Percentiles rank a stretch among this genome's conserved stretches.
Evolutionary conservation across 2,888 invertebrate genomes (phyloP).

Genomic region (Machimus atricapillus): DNA sequence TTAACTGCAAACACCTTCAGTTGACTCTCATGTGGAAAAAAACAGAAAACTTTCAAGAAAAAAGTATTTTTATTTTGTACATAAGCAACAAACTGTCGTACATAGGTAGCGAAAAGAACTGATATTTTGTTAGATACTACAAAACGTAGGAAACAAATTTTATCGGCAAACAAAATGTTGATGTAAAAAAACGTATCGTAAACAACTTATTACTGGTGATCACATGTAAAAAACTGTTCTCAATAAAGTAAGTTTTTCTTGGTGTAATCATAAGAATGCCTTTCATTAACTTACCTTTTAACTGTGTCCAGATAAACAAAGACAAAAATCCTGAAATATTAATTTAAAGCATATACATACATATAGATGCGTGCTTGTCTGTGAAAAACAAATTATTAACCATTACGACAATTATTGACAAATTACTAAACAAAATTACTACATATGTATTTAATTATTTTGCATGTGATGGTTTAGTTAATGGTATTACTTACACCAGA

Average conservation of each 20-base stretch:
- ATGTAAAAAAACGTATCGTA: constrained; percentile 15
- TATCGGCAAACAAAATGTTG: constrained; percentile 1
- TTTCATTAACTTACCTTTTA: background rate
- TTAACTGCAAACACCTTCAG: constrained; percentile 11
- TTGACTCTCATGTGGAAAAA: background rate
- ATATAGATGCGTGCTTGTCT: too few relatives aligned
- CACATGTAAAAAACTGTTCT: constrained; percentile 26
- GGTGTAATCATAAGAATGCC: constrained; percentile 24
- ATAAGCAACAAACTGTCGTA: constrained; percentile 4
- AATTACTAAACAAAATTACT: too few relatives aligned
- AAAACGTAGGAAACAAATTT: constrained; percentile 15
- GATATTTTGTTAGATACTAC: constrained; percentile 34
- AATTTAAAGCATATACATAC: too few relatives aligned
- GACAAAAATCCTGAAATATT: too few relatives aligned
- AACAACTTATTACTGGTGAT: constrained; percentile 23
- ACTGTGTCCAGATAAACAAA: background rate
- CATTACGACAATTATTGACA: too few relatives aligned
- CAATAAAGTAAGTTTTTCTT: constrained; percentile 36
- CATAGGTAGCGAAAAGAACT: constrained; percentile 36
- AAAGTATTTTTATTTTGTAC: constrained; percentile 7
- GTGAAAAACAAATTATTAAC: too few relatives aligned
- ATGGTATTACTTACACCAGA: too few relatives aligned
- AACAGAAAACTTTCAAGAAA: background rate
- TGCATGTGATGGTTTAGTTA: too few relatives aligned
- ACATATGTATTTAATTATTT: too few relatives aligned